A percentile compares a stretch with the other conserved stretches of the same genome.
These are phyloP conservation scores for Drosophila emarginata DNA, from an alignment of 2,888 invertebrate species.

Conservation along the genomic window DNA sequence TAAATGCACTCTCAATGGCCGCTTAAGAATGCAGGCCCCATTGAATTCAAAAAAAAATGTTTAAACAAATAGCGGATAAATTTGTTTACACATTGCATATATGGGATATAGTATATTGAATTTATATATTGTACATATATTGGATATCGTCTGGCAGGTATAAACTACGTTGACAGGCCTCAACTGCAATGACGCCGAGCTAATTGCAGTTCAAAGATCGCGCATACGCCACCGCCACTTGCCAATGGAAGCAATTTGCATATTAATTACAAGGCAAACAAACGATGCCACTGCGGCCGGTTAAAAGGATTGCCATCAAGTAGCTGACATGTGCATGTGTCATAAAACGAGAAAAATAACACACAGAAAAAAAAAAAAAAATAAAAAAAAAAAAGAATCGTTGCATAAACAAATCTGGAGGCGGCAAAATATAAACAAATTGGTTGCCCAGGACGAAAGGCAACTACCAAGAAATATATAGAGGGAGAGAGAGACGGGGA, in stretches of 20 bases:
- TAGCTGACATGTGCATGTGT: slow-evolving; percentile 50
- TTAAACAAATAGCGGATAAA: slow-evolving; percentile 62
- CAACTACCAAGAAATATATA: not conserved
- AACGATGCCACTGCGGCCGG: slow-evolving; percentile 38
- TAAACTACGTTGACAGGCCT: slow-evolving; percentile 45
- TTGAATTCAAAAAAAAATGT: slow-evolving; percentile 43
- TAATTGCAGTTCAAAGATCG: slow-evolving; percentile 66
- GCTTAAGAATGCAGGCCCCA: slow-evolving; percentile 64
- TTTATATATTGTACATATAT: no score
- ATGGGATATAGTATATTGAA: no score
- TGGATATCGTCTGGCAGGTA: slow-evolving; percentile 6
- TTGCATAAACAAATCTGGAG: slow-evolving; percentile 59
- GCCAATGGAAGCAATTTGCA: slow-evolving; percentile 51
- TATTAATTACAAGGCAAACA: slow-evolving; percentile 47
- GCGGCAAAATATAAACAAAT: slow-evolving; percentile 60
- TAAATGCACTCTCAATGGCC: slow-evolving; percentile 71
- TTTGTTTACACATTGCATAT: slow-evolving; percentile 29
- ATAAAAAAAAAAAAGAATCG: slow-evolving; percentile 36
- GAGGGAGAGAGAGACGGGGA: not conserved
- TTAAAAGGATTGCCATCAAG: slow-evolving; percentile 60
- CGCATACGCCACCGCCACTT: slow-evolving; percentile 61
- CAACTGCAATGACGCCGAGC: slow-evolving; percentile 20
- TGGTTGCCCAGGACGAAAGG: slow-evolving; percentile 39
- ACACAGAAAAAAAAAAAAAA: not conserved
- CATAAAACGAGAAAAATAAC: slow-evolving; percentile 34